phyloP scores from a whole-genome alignment of 2,797 vertebrate genomes.

The Sebastes itinus region DNA sequence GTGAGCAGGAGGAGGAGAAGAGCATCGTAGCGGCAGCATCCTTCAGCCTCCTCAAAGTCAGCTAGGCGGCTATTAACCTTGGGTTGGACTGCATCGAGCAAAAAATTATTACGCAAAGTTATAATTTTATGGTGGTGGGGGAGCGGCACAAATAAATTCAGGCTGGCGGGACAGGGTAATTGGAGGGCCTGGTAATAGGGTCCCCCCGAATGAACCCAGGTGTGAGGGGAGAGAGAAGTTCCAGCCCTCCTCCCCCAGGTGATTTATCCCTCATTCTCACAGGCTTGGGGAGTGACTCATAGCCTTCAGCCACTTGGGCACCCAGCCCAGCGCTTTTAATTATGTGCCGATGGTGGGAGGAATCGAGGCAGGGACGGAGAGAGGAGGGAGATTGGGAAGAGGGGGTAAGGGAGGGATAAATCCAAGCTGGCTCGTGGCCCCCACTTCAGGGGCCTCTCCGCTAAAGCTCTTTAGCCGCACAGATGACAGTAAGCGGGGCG shows the following conservation, averaged over 20 bases:
- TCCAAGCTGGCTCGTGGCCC: conserved; percentile 66
- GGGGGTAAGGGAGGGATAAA: conserved; percentile 67
- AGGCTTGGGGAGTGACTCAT: conserved; percentile 81
- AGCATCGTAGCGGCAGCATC: conserved; percentile 60
- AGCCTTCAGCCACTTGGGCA: conserved; percentile 79
- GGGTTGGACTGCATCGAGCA: conserved; percentile 77
- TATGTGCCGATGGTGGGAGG: conserved; percentile 70
- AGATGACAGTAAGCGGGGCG: conserved; percentile 75
- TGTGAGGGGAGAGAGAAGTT: conserved; percentile 75
- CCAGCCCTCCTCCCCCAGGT: conserved; percentile 68
- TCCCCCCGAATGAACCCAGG: conserved; percentile 76
- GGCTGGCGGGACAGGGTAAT: conserved; percentile 83
- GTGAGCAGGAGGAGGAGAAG: conserved; percentile 50
- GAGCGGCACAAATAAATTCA: conserved; percentile 85
- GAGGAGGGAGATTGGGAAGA: conserved; percentile 42
- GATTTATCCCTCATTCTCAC: conserved; percentile 80
- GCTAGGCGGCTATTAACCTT: conserved; percentile 84
- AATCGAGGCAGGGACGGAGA: conserved; percentile 52
- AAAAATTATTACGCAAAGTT: conserved; percentile 86
- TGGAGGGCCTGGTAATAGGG: conserved; percentile 82
- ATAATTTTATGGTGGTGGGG: conserved; percentile 84
- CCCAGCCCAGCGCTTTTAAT: conserved; percentile 79
- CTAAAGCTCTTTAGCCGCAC: conserved; percentile 79
- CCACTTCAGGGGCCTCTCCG: conserved; percentile 68
- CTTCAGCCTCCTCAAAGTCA: conserved; percentile 81